A percentile compares a stretch with the other conserved stretches of the same genome.
These are phyloP conservation scores for Lepeophtheirus salmonis DNA, from an alignment of 1,140 invertebrate genomes.

Conservation along the genomic window DNA sequence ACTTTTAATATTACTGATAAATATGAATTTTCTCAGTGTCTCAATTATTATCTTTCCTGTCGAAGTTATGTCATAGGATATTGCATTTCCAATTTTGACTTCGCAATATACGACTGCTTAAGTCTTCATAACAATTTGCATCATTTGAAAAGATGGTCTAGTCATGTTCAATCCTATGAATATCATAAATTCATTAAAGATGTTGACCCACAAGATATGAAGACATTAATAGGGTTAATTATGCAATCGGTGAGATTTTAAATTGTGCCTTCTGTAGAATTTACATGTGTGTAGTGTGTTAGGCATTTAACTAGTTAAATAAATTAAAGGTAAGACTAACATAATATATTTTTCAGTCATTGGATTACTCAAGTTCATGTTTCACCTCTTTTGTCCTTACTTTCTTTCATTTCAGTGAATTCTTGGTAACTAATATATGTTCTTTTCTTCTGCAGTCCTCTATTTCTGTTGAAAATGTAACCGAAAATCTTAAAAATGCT, in stretches of 20 bases:
- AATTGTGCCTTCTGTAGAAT: too few species aligned
- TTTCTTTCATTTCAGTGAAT: background rate
- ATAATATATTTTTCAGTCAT: too few species aligned
- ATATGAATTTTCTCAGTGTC: background rate
- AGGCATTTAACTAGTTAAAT: too few species aligned
- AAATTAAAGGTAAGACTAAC: too few species aligned
- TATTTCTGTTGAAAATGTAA: background rate
- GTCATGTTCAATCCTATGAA: constrained; percentile 2
- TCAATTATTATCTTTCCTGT: background rate
- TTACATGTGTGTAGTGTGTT: too few species aligned
- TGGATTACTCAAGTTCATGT: too few species aligned
- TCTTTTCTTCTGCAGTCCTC: background rate
- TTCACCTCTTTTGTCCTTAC: background rate
- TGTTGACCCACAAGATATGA: background rate
- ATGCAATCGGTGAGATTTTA: background rate
- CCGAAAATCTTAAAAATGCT: background rate
- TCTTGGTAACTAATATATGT: background rate
- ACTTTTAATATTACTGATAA: background rate
- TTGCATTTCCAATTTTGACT: constrained; percentile 1
- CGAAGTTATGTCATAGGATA: constrained; percentile 10
- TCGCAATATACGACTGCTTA: background rate
- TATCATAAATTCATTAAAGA: too few species aligned
- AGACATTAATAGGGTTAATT: background rate
- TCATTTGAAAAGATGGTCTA: constrained; percentile 9
- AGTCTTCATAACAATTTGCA: background rate